These are phyloP conservation scores for Arremon brunneinucha DNA, from an alignment of 2,797 vertebrate genomes.

Conservation along the genomic window DNA sequence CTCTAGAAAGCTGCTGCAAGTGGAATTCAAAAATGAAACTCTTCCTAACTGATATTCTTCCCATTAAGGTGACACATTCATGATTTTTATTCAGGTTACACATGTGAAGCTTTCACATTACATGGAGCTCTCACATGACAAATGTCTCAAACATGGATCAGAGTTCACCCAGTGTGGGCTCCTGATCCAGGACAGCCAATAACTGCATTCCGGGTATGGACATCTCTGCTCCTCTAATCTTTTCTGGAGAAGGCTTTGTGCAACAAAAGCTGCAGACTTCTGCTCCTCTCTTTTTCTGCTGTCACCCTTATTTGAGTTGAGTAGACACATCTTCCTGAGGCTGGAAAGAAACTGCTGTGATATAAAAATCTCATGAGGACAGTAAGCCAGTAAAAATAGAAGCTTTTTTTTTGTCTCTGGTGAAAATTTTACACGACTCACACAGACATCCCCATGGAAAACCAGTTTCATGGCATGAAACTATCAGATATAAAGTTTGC, in stretches of 20 bases:
- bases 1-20: neutral
- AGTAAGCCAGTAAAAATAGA: neutral
- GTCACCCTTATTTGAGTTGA: neutral
- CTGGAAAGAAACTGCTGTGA: neutral
- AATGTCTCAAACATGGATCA: neutral
- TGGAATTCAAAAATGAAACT: neutral
- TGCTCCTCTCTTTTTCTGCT: neutral
- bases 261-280: neutral
- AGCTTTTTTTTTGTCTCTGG: neutral
- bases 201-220: neutral
- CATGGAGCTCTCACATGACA: neutral
- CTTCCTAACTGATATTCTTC: neutral
- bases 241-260: neutral
- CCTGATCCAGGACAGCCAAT: neutral
- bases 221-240: neutral
- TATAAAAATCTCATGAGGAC: neutral
- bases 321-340: neutral
- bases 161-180: fast-evolving
- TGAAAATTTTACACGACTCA: neutral
- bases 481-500: neutral
- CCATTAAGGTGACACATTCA: neutral
- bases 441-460: neutral
- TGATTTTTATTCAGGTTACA: neutral
- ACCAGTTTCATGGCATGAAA: neutral
- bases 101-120: neutral